Percentiles rank a stretch among this genome's conserved stretches.
Evolutionary conservation across 2,888 invertebrate genomes (phyloP).

Genomic region (Resseliella maxima): DNA sequence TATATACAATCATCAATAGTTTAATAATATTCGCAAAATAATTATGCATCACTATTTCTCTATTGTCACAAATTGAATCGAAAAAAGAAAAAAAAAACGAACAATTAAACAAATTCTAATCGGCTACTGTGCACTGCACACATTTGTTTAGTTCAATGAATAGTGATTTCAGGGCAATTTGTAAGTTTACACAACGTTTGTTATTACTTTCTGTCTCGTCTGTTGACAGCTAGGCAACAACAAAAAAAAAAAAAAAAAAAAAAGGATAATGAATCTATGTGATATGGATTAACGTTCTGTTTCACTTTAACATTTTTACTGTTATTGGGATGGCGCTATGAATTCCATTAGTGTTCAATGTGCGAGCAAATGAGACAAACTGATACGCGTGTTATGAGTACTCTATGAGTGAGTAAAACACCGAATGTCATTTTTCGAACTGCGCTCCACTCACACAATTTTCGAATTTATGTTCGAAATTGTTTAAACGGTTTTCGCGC

Average conservation of each 20-base stretch:
- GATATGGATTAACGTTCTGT: not conserved
- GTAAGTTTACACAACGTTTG: constrained; percentile 31
- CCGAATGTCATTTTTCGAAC: constrained; percentile 3
- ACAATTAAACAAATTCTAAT: not conserved
- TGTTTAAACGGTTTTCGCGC: not conserved
- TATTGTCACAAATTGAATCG: not conserved
- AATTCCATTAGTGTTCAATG: not conserved
- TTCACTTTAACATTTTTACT: constrained; percentile 29
- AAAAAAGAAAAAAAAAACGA: not conserved
- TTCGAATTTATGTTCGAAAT: constrained; percentile 7
- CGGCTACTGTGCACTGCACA: not conserved
- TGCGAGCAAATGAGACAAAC: not conserved
- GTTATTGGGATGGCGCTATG: not conserved
- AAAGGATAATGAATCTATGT: constrained; percentile 8
- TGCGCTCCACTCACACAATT: not conserved
- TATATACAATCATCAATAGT: constrained; percentile 5
- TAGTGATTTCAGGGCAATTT: not conserved
- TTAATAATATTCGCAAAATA: not conserved
- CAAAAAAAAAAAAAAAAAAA: too few relatives aligned
- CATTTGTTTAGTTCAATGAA: constrained; percentile 2
- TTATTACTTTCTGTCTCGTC: not conserved
- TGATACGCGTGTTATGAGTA: not conserved
- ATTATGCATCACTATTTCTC: not conserved
- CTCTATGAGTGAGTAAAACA: not conserved
- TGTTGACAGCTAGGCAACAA: not conserved